Conservation (phyloP, 2,797 vertebrate genomes). For the Chromobotia macracanthus region DNA sequence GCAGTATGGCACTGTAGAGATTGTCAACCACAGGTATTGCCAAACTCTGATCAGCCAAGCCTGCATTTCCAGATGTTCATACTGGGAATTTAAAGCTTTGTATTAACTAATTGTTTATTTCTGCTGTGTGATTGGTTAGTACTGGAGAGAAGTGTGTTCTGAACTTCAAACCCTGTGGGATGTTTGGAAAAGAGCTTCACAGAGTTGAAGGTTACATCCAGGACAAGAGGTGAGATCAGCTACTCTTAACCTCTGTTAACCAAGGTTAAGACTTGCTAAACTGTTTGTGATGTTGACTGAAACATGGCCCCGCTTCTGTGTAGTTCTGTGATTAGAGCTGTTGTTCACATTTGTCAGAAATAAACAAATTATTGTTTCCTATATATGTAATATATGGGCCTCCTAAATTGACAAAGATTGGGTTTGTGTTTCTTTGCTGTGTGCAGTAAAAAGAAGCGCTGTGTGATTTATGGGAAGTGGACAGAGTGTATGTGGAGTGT, state of each 20-base stretch:
- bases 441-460: conserved; percentile 90
- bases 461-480: conserved; percentile 96
- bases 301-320: neutral
- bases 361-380: too few species aligned
- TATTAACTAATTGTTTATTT: neutral
- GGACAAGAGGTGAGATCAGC: conserved; percentile 83
- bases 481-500: conserved; percentile 94
- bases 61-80: neutral
- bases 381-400: too few species aligned
- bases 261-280: too few species aligned
- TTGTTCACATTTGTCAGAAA: too few species aligned
- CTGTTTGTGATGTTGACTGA: neutral
- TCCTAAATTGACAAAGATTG: too few species aligned
- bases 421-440: neutral
- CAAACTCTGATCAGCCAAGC: neutral
- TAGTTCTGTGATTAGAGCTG: neutral
- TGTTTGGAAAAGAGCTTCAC: conserved; percentile 96
- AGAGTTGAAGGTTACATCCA: conserved; percentile 94
- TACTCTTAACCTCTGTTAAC: neutral
- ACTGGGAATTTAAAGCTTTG: neutral
- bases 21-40: conserved; percentile 91
- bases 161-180: conserved; percentile 90
- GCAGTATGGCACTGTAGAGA: conserved; percentile 92
- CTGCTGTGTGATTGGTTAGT: conserved; percentile 67
- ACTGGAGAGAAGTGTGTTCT: conserved; percentile 95